phyloP scores from a whole-genome alignment of 2,888 invertebrate genomes.

The Heliconius hortense region DNA sequence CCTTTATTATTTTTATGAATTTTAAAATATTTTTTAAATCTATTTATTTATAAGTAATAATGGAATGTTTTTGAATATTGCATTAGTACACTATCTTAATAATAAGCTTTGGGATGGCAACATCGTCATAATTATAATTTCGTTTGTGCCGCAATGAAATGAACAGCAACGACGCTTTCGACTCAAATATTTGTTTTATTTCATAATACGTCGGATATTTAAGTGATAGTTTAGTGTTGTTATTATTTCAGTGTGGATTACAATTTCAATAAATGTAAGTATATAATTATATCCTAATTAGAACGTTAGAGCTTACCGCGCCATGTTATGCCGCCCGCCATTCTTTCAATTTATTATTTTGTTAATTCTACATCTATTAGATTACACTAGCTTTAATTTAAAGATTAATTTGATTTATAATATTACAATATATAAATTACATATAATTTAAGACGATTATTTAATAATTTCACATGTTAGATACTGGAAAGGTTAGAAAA shows the following conservation, averaged over 20 bases:
- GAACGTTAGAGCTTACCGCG: constrained; percentile 45
- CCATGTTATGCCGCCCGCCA: constrained; percentile 75
- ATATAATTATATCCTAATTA: constrained; percentile 43
- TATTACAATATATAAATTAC: neutral
- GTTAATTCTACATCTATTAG: constrained; percentile 44
- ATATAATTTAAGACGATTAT: neutral
- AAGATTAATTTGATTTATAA: neutral
- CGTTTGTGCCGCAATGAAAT: constrained; percentile 53
- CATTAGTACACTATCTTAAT: neutral
- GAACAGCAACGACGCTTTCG: constrained; percentile 59
- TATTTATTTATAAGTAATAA: neutral
- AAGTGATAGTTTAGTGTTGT: constrained; percentile 54
- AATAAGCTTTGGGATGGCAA: constrained; percentile 29
- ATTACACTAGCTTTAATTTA: neutral
- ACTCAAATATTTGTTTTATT: constrained; percentile 54
- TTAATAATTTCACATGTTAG: neutral
- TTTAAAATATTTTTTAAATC: neutral
- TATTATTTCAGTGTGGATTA: constrained; percentile 52
- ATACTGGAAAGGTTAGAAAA: constrained; percentile 24
- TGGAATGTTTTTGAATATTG: neutral
- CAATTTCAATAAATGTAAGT: constrained; percentile 57
- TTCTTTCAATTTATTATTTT: constrained; percentile 58
- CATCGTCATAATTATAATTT: constrained; percentile 42
- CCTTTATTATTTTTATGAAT: no score
- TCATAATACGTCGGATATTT: constrained; percentile 49